Conservation (phyloP, 2,888 invertebrate genomes). For the Zeuzera pyrina region DNA sequence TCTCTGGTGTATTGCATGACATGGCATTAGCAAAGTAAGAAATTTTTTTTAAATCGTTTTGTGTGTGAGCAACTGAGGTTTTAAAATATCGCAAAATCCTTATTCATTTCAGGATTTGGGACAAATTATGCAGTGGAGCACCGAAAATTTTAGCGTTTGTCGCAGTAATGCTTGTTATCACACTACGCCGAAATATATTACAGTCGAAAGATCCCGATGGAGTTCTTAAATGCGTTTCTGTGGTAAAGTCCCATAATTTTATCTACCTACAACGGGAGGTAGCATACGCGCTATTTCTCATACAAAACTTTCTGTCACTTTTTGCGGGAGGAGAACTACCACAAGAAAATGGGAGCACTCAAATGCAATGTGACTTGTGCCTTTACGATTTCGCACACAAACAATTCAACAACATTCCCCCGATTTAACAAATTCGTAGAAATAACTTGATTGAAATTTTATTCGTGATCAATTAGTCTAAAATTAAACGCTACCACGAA, state of each 20-base stretch:
- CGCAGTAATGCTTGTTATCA: conserved; percentile 81
- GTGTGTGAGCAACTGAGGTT: neutral
- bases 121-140: conserved; percentile 89
- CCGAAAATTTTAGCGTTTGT: conserved; percentile 86
- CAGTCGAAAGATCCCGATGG: conserved; percentile 74
- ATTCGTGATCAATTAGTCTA: no score
- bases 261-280: no score
- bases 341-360: no score
- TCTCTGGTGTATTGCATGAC: conserved; percentile 85
- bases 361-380: no score
- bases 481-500: no score
- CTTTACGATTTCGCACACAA: no score
- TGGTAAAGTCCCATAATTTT: conserved; percentile 35
- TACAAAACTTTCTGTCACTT: no score
- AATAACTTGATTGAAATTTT: no score
- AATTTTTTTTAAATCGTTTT: neutral
- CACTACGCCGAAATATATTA: conserved; percentile 77
- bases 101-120: conserved; percentile 94
- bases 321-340: no score
- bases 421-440: no score
- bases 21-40: conserved; percentile 82
- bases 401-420: no score
- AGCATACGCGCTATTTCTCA: no score
- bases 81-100: conserved; percentile 1
- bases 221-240: conserved; percentile 77